phyloP scores from a whole-genome alignment of 2,797 vertebrate species.

The Lemur catta region DNA sequence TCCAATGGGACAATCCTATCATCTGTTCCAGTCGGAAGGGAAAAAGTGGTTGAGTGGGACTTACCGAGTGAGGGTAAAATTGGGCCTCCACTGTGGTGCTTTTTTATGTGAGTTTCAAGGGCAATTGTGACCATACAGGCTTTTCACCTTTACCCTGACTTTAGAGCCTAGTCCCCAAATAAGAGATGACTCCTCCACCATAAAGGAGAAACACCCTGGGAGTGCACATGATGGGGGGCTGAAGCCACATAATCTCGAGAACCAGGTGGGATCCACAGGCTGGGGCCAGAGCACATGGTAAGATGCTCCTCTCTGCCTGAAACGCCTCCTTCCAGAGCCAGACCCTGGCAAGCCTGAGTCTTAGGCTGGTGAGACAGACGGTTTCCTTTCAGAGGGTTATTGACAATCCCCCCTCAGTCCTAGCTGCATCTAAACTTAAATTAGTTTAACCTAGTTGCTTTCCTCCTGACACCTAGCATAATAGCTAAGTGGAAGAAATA shows the following conservation, averaged over 20 bases:
- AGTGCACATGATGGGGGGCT: not conserved
- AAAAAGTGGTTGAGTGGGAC: not conserved
- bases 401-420: not conserved
- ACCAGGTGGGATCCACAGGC: not conserved
- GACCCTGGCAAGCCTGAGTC: not conserved
- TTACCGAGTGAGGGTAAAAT: not conserved
- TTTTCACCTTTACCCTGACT: not conserved
- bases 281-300: not conserved
- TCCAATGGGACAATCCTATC: not conserved
- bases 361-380: not conserved
- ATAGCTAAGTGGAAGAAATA: not conserved
- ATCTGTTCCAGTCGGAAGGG: not conserved
- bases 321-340: not conserved
- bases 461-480: not conserved
- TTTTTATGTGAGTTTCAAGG: not conserved
- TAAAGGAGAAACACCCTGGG: not conserved
- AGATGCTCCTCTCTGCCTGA: not conserved
- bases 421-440: not conserved
- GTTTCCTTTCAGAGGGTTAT: not conserved
- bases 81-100: not conserved
- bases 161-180: not conserved
- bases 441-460: not conserved
- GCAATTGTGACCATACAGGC: not conserved
- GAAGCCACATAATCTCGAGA: not conserved
- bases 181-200: not conserved